Evolutionary conservation across 2,113 vertebrate species (phyloP).

Genomic region (Canis aureus): DNA sequence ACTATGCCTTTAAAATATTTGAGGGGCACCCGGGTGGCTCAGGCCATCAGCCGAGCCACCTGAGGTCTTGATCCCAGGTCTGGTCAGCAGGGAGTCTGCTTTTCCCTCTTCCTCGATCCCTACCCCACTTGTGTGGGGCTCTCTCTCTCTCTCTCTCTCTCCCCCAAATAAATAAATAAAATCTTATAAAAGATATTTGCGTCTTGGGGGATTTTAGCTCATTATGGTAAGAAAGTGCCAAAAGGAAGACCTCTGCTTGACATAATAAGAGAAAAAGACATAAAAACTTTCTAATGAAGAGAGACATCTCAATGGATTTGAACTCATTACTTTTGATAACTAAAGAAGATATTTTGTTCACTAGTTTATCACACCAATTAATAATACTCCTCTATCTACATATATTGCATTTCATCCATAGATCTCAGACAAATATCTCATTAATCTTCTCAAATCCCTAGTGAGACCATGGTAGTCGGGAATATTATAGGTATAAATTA

Average conservation of each 20-base stretch:
- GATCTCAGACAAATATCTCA: neutral
- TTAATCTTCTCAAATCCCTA: neutral
- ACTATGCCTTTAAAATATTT: slow-evolving; percentile 25
- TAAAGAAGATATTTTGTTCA: slow-evolving; percentile 46
- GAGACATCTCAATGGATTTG: slow-evolving; percentile 11
- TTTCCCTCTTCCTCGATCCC: neutral
- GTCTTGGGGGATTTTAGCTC: slow-evolving; percentile 12
- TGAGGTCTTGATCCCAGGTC: neutral
- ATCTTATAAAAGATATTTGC: neutral
- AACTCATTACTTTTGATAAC: slow-evolving; percentile 60
- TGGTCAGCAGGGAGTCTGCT: neutral
- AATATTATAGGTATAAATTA: slow-evolving; percentile 56
- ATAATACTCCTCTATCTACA: slow-evolving; percentile 23
- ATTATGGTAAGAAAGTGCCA: neutral
- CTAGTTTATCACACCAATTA: slow-evolving; percentile 59
- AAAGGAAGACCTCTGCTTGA: slow-evolving; percentile 41
- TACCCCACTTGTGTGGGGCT: neutral
- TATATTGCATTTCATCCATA: slow-evolving; percentile 18
- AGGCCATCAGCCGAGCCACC: neutral
- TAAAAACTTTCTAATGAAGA: slow-evolving; percentile 56
- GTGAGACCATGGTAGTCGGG: neutral
- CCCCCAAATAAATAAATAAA: neutral
- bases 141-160: no score
- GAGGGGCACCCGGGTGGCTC: neutral
- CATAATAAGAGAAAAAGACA: slow-evolving; percentile 28